These are phyloP conservation scores for Aphrophora alni DNA, from an alignment of 2,888 invertebrate species.

Conservation along the genomic window DNA sequence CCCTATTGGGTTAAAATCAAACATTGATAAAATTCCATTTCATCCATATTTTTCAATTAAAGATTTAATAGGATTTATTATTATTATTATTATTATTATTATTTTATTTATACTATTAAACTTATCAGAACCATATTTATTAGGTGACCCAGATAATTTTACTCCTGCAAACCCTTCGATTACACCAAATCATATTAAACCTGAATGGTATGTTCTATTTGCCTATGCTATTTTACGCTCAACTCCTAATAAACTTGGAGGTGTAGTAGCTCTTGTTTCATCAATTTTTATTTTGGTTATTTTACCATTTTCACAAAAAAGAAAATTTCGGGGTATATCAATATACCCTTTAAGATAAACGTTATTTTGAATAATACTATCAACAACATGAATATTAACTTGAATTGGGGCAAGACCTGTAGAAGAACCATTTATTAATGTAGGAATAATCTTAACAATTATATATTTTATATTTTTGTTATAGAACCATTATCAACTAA, in stretches of 20 bases:
- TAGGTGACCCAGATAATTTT: conserved; percentile 78
- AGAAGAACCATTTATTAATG: conserved; percentile 68
- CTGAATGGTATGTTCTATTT: conserved; percentile 86
- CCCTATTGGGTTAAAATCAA: not conserved
- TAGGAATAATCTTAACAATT: conserved; percentile 67
- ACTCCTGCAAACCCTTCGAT: conserved; percentile 71
- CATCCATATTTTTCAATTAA: conserved; percentile 65
- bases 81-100: too few relatives aligned
- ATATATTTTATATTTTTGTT: conserved; percentile 66
- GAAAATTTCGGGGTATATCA: conserved; percentile 65
- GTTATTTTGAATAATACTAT: conserved; percentile 64
- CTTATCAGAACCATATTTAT: conserved; percentile 64
- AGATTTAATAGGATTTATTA: conserved; percentile 57
- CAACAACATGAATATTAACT: conserved; percentile 65
- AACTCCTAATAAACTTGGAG: conserved; percentile 80
- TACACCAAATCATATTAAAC: conserved; percentile 79
- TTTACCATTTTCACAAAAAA: conserved; percentile 64
- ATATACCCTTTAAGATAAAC: conserved; percentile 62
- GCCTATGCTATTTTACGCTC: conserved; percentile 82
- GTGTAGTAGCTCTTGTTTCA: conserved; percentile 69
- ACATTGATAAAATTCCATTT: not conserved
- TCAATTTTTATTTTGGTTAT: conserved; percentile 72
- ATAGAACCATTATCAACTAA: conserved; percentile 48
- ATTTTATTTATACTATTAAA: conserved; percentile 57
- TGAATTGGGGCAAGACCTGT: conserved; percentile 75